Percentiles rank a stretch among this genome's conserved stretches.
Conservation (phyloP, 2,113 vertebrate genomes). For the Corydoras maculifer region DNA sequence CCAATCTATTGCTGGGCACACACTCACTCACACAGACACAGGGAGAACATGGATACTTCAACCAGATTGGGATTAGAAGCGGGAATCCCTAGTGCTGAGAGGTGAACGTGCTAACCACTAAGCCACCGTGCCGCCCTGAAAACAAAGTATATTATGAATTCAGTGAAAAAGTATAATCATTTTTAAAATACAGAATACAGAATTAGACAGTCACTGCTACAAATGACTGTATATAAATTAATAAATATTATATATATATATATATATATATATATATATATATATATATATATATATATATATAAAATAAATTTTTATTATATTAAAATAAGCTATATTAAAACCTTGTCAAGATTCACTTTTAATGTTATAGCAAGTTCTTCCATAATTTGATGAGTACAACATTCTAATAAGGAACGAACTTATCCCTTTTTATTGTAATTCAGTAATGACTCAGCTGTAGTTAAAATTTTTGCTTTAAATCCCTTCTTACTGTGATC, state of each 20-base stretch:
- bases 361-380: not conserved
- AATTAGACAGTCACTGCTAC: too few relatives aligned
- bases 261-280: not conserved
- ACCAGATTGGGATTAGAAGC: too few relatives aligned
- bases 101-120: too few relatives aligned
- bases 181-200: too few relatives aligned
- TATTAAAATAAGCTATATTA: too few relatives aligned
- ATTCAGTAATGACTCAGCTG: not conserved
- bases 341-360: too few relatives aligned
- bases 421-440: slow-evolving; percentile 20
- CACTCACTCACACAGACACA: too few relatives aligned
- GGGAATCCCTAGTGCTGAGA: too few relatives aligned
- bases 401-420: slow-evolving; percentile 12
- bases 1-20: too few relatives aligned
- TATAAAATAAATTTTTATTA: too few relatives aligned
- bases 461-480: slow-evolving; percentile 32
- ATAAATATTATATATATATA: not conserved
- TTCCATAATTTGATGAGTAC: slow-evolving; percentile 26
- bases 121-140: too few relatives aligned
- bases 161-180: not conserved
- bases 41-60: too few relatives aligned
- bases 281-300: not conserved
- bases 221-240: not conserved
- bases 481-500: slow-evolving; percentile 10
- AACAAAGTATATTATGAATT: not conserved